Evolutionary conservation across 37 sponge, comb jelly and placozoan genomes (phyloP), one percentile per base, ranked within the genome.

Genomic region (Cliona cf. orientalis): DNA sequence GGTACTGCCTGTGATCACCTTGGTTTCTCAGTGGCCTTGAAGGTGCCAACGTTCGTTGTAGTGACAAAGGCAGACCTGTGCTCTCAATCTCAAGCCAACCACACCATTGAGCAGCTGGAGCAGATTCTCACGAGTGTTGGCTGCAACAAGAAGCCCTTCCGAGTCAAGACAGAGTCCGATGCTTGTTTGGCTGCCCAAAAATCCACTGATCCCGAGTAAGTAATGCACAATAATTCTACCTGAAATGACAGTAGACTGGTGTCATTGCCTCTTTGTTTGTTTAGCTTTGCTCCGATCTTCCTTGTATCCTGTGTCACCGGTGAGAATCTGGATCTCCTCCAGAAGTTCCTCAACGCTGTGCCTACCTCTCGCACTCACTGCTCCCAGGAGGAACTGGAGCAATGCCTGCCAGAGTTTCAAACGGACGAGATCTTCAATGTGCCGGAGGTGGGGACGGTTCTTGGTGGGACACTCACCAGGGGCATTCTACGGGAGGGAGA

Each of bases 391-490:
- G 78, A 82, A 58, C 75, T 77, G 68, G 87, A 91, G 57, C 93
- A 91, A 64, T 70, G 79, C 46, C 72, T 46, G 2, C 66, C 85
- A 25, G 97, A 95, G 74, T 97, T 97, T 63, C 92, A 89, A 37
- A 88, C 96, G 38, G 97, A 99, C 64, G 99, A 96, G 55, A 75
- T 95, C 33, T 92, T 89, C 79, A 86, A 86, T 46, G 99, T 99
- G 3, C 88, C 95, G 2, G 88, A 89, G 34, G 83, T 82, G 0
- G 99, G 95, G 21, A 82, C 85, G 0, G 93, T 99, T 29, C 70
- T 96, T 31, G 91, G 95, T 3, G 99, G 99, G 66, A 82, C 88
- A n/a, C 75, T 95, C 29, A 90, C 79, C 22, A 96, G 99, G 37
- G 99, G 99, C 49, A 75, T 89, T 33, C 71, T 96, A 3, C 58